These are phyloP conservation scores for Cyclura pinguis DNA, from an alignment of 2,797 vertebrate species.

Conservation along the genomic window DNA sequence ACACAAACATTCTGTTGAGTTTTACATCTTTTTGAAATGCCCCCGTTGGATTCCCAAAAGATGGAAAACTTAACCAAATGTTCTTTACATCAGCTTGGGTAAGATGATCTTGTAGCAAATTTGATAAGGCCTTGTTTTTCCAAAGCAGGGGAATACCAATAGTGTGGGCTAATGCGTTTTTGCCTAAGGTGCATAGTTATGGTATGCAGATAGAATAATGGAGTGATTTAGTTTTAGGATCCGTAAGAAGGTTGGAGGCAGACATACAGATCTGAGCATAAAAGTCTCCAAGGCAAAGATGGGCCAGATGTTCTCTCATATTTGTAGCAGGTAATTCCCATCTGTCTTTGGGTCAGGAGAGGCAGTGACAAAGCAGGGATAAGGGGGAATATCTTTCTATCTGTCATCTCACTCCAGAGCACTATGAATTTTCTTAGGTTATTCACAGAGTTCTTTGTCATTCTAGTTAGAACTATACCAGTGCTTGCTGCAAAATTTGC, in stretches of 20 bases:
- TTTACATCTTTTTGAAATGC: not conserved
- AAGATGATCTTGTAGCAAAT: not conserved
- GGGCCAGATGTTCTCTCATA: too few species aligned
- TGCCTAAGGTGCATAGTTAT: not conserved
- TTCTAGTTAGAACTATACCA: too few species aligned
- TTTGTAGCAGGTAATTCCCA: too few species aligned
- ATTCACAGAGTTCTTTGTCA: too few species aligned
- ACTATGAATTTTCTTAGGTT: too few species aligned
- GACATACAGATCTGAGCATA: not conserved
- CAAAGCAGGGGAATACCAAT: not conserved
- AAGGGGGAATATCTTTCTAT: too few species aligned
- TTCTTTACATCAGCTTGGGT: not conserved
- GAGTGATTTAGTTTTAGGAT: not conserved
- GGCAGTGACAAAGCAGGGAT: too few species aligned
- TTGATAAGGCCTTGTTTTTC: not conserved
- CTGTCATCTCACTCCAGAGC: too few species aligned
- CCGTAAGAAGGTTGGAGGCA: not conserved
- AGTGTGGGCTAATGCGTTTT: not conserved
- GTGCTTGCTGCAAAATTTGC: too few species aligned
- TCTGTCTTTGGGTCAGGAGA: too few species aligned
- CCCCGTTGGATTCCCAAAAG: not conserved
- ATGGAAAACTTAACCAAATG: not conserved
- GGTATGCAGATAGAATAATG: not conserved
- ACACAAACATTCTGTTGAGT: too few species aligned
- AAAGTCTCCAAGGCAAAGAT: not conserved